A percentile compares a stretch with the other conserved stretches of the same genome.
These are phyloP conservation scores for Polylopha cassiicola DNA, from an alignment of 2,888 invertebrate species.

Conservation along the genomic window DNA sequence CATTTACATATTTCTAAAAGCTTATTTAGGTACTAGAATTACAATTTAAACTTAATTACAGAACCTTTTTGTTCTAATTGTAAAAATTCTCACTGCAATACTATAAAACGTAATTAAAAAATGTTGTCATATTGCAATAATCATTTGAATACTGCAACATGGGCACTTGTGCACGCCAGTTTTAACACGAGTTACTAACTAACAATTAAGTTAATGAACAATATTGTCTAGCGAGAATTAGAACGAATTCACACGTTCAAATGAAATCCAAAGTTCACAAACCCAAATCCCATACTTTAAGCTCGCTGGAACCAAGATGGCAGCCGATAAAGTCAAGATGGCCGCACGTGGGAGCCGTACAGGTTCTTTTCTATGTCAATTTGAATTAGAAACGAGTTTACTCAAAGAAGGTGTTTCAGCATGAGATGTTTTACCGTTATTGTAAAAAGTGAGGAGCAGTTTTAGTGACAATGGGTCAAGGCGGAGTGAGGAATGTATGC, in stretches of 20 bases:
- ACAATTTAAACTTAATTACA: too few species aligned
- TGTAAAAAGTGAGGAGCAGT: conserved; percentile 37
- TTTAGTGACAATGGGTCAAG: conserved; percentile 47
- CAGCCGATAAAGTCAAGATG: conserved; percentile 35
- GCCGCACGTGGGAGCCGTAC: conserved; percentile 43
- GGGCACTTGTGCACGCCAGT: conserved; percentile 14
- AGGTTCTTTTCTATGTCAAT: conserved; percentile 57
- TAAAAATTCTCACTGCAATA: conserved; percentile 9
- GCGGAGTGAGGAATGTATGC: conserved; percentile 35
- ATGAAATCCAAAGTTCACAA: conserved; percentile 38
- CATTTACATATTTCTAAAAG: too few species aligned
- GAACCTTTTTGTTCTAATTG: conserved; percentile 4
- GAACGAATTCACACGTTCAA: conserved; percentile 48
- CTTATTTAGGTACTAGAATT: too few species aligned
- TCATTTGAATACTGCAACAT: too few species aligned
- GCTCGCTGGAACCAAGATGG: conserved; percentile 33
- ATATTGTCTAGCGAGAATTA: conserved; percentile 44
- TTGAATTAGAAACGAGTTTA: conserved; percentile 47
- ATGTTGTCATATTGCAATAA: conserved; percentile 14
- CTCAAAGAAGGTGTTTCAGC: conserved; percentile 34
- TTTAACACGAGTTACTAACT: conserved; percentile 9
- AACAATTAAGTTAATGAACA: conserved; percentile 33
- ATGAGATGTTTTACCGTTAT: conserved; percentile 52
- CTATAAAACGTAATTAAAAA: conserved; percentile 14
- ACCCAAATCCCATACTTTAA: conserved; percentile 51